Percentiles rank a stretch among this genome's conserved stretches.
Conservation (phyloP, 2,888 invertebrate species). For the Schrankia costaestrigalis region DNA sequence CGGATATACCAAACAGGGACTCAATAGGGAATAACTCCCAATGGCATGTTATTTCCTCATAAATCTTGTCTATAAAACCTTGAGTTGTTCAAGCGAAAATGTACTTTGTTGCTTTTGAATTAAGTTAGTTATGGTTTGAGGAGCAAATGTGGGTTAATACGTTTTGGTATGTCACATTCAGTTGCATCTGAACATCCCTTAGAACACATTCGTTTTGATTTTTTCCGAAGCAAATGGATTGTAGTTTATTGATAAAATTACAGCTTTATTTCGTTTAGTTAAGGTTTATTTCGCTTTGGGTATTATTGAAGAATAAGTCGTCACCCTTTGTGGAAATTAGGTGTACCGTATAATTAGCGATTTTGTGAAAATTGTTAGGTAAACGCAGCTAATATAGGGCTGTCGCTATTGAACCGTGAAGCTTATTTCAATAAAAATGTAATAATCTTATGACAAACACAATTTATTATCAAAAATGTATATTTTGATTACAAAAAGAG, state of each 20-base stretch:
- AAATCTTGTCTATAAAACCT: slow-evolving; percentile 21
- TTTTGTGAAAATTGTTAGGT: slow-evolving; percentile 75
- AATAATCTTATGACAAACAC: slow-evolving; percentile 1
- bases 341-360: slow-evolving; percentile 75
- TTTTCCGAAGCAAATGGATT: slow-evolving; percentile 27
- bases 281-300: slow-evolving; percentile 31
- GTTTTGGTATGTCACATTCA: slow-evolving; percentile 27
- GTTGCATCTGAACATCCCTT: slow-evolving; percentile 78
- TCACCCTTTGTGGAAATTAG: slow-evolving; percentile 66
- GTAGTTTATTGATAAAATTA: slow-evolving; percentile 18
- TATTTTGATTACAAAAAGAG: too few species aligned
- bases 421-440: background rate
- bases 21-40: slow-evolving; percentile 70
- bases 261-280: slow-evolving; percentile 20
- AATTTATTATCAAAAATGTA: background rate
- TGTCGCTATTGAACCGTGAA: slow-evolving; percentile 9
- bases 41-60: slow-evolving; percentile 42
- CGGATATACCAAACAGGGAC: slow-evolving; percentile 73
- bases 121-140: slow-evolving; percentile 29
- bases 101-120: slow-evolving; percentile 12
- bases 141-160: slow-evolving; percentile 22
- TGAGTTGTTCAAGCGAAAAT: slow-evolving; percentile 16
- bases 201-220: slow-evolving; percentile 60
- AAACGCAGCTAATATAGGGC: slow-evolving; percentile 49
- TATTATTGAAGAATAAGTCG: slow-evolving; percentile 40